Evolutionary conservation across 2,113 vertebrate species (phyloP), one percentile per base, ranked within the genome.

Genomic region (Malaclemys terrapin): DNA sequence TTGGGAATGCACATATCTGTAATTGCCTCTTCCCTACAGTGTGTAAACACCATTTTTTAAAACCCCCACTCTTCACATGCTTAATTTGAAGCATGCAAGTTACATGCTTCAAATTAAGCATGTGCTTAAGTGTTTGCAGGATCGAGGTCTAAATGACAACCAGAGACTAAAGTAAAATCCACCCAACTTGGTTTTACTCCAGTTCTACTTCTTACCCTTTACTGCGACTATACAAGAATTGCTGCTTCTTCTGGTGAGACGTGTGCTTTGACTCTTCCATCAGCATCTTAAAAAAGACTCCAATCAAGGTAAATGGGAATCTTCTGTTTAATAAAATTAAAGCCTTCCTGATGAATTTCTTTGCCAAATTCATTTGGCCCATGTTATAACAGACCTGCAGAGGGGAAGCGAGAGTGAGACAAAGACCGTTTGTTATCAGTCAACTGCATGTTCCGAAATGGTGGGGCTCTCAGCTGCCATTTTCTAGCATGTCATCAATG

Each of bases 371-470:
- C 88, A 92, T 88, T 53, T 88, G 93, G 72, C 96, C 96, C 96
- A 94, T 95, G 7, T 95, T 96, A 56, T 95, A 97, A 75, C 91
- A 97, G 82, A 98, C 89, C 97, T 98, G n/a, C 5, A 53, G 47
- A 69, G 75, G 38, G 29, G 8, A 22, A 24, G 52, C 29, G 25
- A 72, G 17, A 62, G 22, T 17, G 53, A 76, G 31, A n/a, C 45
- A 82, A 19, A 16, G 76, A 42, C 59, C 13, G 4, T 47, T 76
- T 38, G 47, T 29, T 53, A 35, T 35, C 31, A 24, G 17, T 14
- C 49, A 47, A 47, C 75, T 27, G 75, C 22, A 24, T 42, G 3
- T 12, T 45, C 42, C 6, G 12, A 78, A 76, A 45, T 45, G 20
- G 72, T 76, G 5, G 35, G 38, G 38, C 38, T 25, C n/a, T 45